A percentile compares a stretch with the other conserved stretches of the same genome.
These are phyloP conservation scores for Eolophus roseicapilla DNA, from an alignment of 2,113 vertebrate species.

Conservation along the genomic window DNA sequence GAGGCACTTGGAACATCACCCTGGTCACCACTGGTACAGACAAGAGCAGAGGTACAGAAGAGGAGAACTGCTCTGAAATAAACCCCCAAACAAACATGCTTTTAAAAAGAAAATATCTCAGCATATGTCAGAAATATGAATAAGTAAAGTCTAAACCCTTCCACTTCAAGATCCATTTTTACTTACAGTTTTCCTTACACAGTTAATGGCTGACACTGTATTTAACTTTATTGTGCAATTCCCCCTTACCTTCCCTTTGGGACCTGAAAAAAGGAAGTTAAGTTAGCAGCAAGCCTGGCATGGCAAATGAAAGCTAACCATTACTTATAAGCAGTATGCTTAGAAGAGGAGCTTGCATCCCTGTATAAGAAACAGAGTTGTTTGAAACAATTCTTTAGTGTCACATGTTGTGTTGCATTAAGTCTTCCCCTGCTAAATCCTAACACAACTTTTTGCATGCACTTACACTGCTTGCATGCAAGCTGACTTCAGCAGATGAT, in stretches of 20 bases:
- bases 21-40: neutral
- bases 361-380: neutral
- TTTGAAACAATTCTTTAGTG: neutral
- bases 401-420: neutral
- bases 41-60: neutral
- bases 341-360: neutral
- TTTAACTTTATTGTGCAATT: neutral
- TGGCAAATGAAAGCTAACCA: accelerated
- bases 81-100: neutral
- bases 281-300: neutral
- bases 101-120: neutral
- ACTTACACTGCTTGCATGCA: neutral
- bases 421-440: neutral
- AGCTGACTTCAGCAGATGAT: neutral
- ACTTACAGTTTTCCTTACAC: neutral
- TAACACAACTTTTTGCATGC: neutral
- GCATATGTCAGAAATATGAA: neutral
- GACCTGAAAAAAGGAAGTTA: neutral
- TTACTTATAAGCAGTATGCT: neutral
- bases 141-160: neutral
- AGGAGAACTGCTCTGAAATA: neutral
- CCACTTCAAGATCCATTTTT: neutral
- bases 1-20: neutral
- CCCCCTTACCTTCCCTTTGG: neutral
- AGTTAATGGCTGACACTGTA: neutral